Evolutionary conservation across 2,797 vertebrate species (phyloP), one percentile per base, ranked within the genome.

Genomic region (Sebastes vulpes): DNA sequence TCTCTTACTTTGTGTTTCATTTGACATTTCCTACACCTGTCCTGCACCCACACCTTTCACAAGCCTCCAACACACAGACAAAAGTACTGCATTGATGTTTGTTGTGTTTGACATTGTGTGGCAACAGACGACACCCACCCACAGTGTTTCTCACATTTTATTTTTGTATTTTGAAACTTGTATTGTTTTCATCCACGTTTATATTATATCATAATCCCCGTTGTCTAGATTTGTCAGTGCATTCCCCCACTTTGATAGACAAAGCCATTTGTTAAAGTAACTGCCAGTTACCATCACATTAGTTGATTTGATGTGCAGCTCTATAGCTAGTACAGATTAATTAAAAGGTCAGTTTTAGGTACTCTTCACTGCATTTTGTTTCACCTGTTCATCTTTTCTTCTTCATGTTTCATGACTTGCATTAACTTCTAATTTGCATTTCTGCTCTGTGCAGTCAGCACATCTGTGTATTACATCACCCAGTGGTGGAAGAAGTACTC

Each of bases 1-100:
- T 86, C 38, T 61, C 69, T 56, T 69, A 76, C 76, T 81, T 69
- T n/a, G 5, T 64, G 57, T 83, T 84, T 80, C 64, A 84, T 79
- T 81, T 73, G 65, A 66, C 23, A 77, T 64, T 57, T 35, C 20
- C 61, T 65, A 48, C 42, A 68, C 65, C 48, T 50, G 48, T 50
- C 48, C 48, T 50, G 12, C 26, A 42, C 12, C 14, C 53, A 31
- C 21, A 59, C 48, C 48, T 20, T 50, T 2, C 42, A 46, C 42
- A 46, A 46, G 42, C 16, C 1, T 18, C 42, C 16, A 46, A 18
- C 42, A 46, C 42, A 46, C 42, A 46, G 16, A 46, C 42, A 46
- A 46, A 46, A 18, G 16, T 18, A 46, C 42, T 18, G 16, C 42
- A 46, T 26, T 14, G 7, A 11, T 56, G 12, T 60, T 53, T 65